Evolutionary conservation across 2,113 vertebrate species (phyloP), one percentile per base, ranked within the genome.

Genomic region (Engystomops pustulosus): DNA sequence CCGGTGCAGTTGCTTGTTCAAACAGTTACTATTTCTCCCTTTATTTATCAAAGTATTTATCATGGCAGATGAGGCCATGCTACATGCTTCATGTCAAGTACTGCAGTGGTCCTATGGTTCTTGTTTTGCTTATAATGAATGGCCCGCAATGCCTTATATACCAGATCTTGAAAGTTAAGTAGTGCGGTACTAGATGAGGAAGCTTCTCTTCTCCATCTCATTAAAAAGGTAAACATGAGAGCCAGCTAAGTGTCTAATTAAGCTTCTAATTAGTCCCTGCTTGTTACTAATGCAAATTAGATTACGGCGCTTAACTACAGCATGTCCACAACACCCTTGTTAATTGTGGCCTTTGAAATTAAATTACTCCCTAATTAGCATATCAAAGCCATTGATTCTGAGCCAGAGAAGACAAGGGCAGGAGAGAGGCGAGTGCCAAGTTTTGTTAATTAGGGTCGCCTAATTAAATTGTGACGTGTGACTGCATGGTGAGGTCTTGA

Each of bases 221-320:
- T 99, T 99, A 99, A 95, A 95, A 99, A 99, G 98, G 96, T 98
- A 99, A 98, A 98, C 97, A 98, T 95, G 97, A 98, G 97, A 98
- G 97, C 95, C 95, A 94, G 98, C 96, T 99, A 98, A 99, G 98
- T 98, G 97, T 97, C 97, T 99, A 99, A 99, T 99, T 99, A 99
- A 97, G 96, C 95, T 94, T 95, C 97, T 99, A 99, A 99, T 99
- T 99, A 99, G 97, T 98, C 97, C 96, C 96, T 92, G 97, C 97
- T 99, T 98, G 96, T 99, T 99, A 99, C 97, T 98, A 99, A 99
- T 99, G 98, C 98, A 99, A 99, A 99, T 99, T 98, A 99, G 98
- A 99, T 99, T 99, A 99, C 94, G 92, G 96, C 91, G 96, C 97
- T 99, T 99, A 99, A 98, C 97, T 98, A 98, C 96, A 96, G 97